Evolutionary conservation across 30 jellyfish, hydroid and myxozoan genomes (phyloP).

Genomic region (Turritopsis rubra): DNA sequence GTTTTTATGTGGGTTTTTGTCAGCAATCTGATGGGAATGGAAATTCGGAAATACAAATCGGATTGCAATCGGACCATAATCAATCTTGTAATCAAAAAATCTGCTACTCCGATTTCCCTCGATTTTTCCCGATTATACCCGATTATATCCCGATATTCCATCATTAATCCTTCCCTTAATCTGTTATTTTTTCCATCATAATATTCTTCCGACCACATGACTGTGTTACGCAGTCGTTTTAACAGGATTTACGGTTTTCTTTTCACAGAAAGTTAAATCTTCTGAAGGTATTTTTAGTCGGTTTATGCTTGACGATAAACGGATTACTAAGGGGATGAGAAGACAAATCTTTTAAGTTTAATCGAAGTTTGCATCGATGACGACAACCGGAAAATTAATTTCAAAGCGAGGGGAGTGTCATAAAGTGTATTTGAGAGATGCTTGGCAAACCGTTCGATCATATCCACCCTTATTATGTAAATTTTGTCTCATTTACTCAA

Average conservation of each 20-base stretch:
- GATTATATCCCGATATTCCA: background rate
- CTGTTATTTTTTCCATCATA: background rate
- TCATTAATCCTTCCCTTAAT: background rate
- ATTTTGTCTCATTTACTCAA: no score
- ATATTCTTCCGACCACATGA: background rate
- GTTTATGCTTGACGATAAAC: background rate
- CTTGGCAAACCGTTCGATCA: background rate
- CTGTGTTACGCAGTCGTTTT: background rate
- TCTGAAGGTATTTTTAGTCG: background rate
- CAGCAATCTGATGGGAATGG: no score
- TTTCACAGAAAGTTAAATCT: background rate
- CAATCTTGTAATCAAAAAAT: no score
- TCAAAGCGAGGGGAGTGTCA: background rate
- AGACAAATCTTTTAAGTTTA: background rate
- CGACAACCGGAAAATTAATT: background rate
- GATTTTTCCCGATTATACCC: background rate
- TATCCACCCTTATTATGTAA: background rate
- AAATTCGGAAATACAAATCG: no score
- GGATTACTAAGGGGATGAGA: background rate
- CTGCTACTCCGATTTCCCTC: no score
- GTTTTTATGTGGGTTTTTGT: no score
- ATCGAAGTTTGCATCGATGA: background rate
- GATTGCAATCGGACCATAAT: no score
- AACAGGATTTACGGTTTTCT: background rate
- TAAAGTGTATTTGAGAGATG: background rate